phyloP scores from a whole-genome alignment of 2,888 invertebrate genomes.

The Eubasilissa splendida region DNA sequence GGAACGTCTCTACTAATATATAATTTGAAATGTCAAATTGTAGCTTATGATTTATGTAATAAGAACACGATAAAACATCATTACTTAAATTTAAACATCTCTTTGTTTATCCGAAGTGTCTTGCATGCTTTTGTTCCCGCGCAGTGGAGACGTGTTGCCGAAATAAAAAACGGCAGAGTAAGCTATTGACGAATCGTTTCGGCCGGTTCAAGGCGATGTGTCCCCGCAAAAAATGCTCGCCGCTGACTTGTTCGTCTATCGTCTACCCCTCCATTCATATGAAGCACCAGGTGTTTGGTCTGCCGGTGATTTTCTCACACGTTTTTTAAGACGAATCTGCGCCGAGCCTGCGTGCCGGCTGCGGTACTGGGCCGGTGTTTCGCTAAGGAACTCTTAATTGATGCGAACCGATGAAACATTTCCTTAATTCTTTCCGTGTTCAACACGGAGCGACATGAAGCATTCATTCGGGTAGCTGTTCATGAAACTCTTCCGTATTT shows the following conservation, averaged over 20 bases:
- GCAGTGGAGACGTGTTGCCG: constrained; percentile 2
- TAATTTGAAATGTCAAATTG: too few relatives aligned
- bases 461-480: too few relatives aligned
- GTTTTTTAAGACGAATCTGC: constrained; percentile 28
- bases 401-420: background rate
- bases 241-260: background rate
- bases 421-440: too few relatives aligned
- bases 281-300: constrained; percentile 36
- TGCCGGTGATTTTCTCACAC: constrained; percentile 42
- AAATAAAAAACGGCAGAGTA: constrained; percentile 3
- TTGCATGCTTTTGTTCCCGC: constrained; percentile 27
- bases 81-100: background rate
- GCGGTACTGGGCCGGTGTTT: constrained; percentile 1
- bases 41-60: too few relatives aligned
- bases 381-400: constrained; percentile 20
- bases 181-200: constrained; percentile 28
- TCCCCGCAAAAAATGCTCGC: constrained; percentile 20
- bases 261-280: constrained; percentile 36
- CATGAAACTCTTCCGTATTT: too few relatives aligned
- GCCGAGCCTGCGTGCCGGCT: constrained; percentile 11
- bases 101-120: background rate
- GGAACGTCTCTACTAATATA: too few relatives aligned
- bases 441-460: too few relatives aligned
- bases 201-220: constrained; percentile 36
- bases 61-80: background rate